Base-by-base conservation (phyloP, 1,140 invertebrate genomes). In the Amyelois transitella region DNA sequence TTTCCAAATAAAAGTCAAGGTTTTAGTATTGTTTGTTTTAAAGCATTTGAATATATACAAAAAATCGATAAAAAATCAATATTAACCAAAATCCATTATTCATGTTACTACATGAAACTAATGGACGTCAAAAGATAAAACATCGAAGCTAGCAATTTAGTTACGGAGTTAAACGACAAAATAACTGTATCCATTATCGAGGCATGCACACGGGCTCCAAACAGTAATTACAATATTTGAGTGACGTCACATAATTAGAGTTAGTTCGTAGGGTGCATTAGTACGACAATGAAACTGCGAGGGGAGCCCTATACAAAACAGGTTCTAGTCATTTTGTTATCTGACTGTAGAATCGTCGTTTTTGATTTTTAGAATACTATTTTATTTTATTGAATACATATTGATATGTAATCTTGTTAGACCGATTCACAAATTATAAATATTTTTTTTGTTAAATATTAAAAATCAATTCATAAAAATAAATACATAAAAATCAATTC, bases 231-330 rank as follows among this genome's bases (percentile, higher is more conserved):
- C 60, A 57, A 51, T 67, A 71, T 80, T 79, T 75, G 68, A 68
- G 62, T 80, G 68, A 72, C 72, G 74, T 75, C 69, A 71, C 70
- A 72, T 80, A 85, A 85, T 83, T 72, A 78, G 66, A 75, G 73
- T 44, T 65, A 53, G 60, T 63, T 61, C 62, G 56, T 67, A 67
- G 74, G 75, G 72, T 78, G 75, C 77, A 83, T 81, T 83, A 83
- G 73, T 55, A 56, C 61, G 24, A 77, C 69, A 73, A 76, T 72
- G 65, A 60, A 52, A 51, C 53, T 58, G 51, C 43, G 12, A 38
- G 32, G 32, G 32, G 32, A 38, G 32, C n/a, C n/a, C n/a, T 38
- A 38, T 38, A 38, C 32, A 38, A 38, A 38, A 38, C 32, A 38
- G 32, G 32, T 38, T 38, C 17, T 38, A 38, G 32, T 38, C 12